A percentile compares a stretch with the other conserved stretches of the same genome.
phyloP scores from a whole-genome alignment of 2,888 invertebrate species.

The Calliphora vomitoria region DNA sequence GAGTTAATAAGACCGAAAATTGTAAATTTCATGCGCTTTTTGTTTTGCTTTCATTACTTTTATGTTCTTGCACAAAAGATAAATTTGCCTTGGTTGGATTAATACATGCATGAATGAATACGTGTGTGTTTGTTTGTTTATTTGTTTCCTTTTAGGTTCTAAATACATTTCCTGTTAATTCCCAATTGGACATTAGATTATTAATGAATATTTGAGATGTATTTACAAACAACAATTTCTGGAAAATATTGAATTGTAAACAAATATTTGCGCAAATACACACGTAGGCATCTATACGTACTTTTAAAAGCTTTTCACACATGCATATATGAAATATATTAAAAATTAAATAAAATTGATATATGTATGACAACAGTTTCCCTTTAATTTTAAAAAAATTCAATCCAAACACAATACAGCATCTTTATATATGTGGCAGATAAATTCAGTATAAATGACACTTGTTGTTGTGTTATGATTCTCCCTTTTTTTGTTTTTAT shows the following conservation, averaged over 20 bases:
- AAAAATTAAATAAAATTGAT: not conserved
- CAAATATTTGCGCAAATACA: not conserved
- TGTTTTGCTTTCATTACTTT: conserved; percentile 1
- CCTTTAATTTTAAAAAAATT: conserved; percentile 18
- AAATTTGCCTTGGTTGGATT: not conserved
- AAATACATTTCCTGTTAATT: conserved; percentile 47
- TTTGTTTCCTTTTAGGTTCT: conserved; percentile 77
- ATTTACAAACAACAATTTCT: conserved; percentile 18
- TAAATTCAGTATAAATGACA: conserved; percentile 7
- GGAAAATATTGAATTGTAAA: conserved; percentile 13
- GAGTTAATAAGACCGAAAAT: not conserved
- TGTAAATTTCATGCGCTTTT: conserved; percentile 12
- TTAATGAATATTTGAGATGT: conserved; percentile 35
- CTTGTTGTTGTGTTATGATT: conserved; percentile 45
- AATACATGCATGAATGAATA: conserved; percentile 8
- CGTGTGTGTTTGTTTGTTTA: conserved; percentile 39
- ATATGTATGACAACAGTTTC: conserved; percentile 39
- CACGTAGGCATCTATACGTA: not conserved
- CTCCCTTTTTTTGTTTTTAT: conserved; percentile 9
- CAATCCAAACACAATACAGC: too few species aligned
- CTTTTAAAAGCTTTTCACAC: too few species aligned
- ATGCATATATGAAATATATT: too few species aligned
- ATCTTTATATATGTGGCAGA: not conserved
- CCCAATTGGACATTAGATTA: conserved; percentile 36
- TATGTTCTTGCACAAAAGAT: not conserved